These are phyloP conservation scores for Aethes cnicana DNA, from an alignment of 2,888 invertebrate genomes.

Conservation along the genomic window DNA sequence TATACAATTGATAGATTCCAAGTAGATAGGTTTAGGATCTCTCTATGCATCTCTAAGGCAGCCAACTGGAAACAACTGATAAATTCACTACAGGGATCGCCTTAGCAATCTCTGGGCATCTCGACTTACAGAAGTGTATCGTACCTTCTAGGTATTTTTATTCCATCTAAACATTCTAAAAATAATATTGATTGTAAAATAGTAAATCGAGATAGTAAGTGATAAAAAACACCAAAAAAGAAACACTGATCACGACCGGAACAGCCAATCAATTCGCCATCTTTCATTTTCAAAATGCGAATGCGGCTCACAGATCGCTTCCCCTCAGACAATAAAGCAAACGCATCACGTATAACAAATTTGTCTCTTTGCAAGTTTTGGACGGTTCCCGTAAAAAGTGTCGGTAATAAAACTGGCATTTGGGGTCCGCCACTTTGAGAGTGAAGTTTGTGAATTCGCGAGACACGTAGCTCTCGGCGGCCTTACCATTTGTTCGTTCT, in stretches of 20 bases:
- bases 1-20: too few relatives aligned
- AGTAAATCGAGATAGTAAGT: too few relatives aligned
- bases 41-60: constrained; percentile 35
- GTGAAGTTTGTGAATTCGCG: constrained; percentile 30
- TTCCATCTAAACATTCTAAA: too few relatives aligned
- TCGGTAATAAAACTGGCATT: constrained; percentile 30
- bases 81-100: constrained; percentile 36
- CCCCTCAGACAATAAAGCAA: constrained; percentile 24
- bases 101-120: neutral
- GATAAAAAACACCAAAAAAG: too few relatives aligned
- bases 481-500: constrained; percentile 9
- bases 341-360: constrained; percentile 29
- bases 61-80: constrained; percentile 41
- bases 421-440: constrained; percentile 29
- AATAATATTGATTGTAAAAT: too few relatives aligned
- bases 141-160: too few relatives aligned
- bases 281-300: constrained; percentile 6
- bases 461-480: constrained; percentile 23
- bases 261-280: too few relatives aligned
- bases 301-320: constrained; percentile 18
- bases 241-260: too few relatives aligned
- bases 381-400: constrained; percentile 28
- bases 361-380: constrained; percentile 29
- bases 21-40: too few relatives aligned
- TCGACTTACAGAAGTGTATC: too few relatives aligned